Conservation (phyloP, 2,888 invertebrate genomes). For the Malacosoma neustria region DNA sequence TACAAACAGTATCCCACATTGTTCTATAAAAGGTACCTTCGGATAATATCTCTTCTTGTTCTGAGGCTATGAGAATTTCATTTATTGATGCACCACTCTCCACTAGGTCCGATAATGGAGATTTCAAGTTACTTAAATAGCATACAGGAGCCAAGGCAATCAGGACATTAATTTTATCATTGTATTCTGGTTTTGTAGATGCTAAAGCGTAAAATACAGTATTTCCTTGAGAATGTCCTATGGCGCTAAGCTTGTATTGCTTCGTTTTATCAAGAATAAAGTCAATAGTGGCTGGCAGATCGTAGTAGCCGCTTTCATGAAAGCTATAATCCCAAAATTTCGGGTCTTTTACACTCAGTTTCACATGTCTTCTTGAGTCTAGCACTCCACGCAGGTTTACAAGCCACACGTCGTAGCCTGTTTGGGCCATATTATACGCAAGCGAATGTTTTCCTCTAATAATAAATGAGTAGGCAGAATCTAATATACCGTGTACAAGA, state of each 20-base stretch:
- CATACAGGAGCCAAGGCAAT: slow-evolving; percentile 72
- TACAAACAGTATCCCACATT: not conserved
- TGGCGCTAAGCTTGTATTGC: slow-evolving; percentile 66
- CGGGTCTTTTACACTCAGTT: slow-evolving; percentile 33
- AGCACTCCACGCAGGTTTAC: slow-evolving; percentile 69
- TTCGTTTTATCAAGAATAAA: slow-evolving; percentile 44
- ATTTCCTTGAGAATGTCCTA: slow-evolving; percentile 80
- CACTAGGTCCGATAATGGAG: slow-evolving; percentile 6
- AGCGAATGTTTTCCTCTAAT: slow-evolving; percentile 23
- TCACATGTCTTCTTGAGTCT: slow-evolving; percentile 67
- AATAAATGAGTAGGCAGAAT: slow-evolving; percentile 26
- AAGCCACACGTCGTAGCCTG: slow-evolving; percentile 57
- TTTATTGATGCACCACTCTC: not conserved
- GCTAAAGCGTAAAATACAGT: slow-evolving; percentile 67
- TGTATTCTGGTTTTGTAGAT: slow-evolving; percentile 64
- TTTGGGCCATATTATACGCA: slow-evolving; percentile 38
- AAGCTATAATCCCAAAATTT: slow-evolving; percentile 71
- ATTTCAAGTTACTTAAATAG: slow-evolving; percentile 42
- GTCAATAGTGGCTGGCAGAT: slow-evolving; percentile 77
- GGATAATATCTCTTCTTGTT: slow-evolving; percentile 3
- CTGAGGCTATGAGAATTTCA: not conserved
- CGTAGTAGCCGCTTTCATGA: slow-evolving; percentile 80
- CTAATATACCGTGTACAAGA: slow-evolving; percentile 26
- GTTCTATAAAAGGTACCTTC: not conserved
- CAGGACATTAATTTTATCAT: slow-evolving; percentile 61